phyloP scores from a whole-genome alignment of 2,113 vertebrate species.

The Phyllopteryx taeniolatus region DNA sequence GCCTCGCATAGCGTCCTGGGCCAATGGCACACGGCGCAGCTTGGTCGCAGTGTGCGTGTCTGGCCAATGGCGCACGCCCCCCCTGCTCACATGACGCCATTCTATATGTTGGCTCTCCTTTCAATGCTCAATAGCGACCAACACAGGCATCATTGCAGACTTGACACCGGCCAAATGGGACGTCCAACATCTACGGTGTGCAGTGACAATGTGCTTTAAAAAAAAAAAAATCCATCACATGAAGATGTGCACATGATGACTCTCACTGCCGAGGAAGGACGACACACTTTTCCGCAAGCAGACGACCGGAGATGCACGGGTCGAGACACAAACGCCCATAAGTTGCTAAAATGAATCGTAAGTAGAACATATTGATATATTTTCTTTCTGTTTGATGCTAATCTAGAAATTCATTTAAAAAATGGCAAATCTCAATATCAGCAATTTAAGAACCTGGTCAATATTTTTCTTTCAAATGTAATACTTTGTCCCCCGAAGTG shows the following conservation, averaged over 20 bases:
- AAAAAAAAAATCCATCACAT: not conserved
- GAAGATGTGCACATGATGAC: conserved; percentile 3
- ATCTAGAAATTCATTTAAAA: not conserved
- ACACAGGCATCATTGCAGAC: conserved; percentile 77
- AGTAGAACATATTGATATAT: conserved; percentile 40
- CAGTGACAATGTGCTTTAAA: conserved; percentile 5
- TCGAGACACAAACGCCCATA: conserved; percentile 61
- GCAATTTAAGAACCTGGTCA: not conserved
- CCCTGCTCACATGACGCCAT: conserved; percentile 82
- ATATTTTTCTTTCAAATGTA: conserved; percentile 7
- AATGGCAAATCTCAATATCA: not conserved
- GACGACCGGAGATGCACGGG: conserved; percentile 34
- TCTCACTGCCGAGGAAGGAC: conserved; percentile 16
- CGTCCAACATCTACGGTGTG: conserved; percentile 60
- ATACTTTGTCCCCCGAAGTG: conserved; percentile 10
- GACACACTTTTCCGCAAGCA: conserved; percentile 53
- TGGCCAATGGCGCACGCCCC: conserved; percentile 80
- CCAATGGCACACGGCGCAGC: conserved; percentile 81
- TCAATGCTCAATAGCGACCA: conserved; percentile 77
- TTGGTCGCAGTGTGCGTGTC: conserved; percentile 69
- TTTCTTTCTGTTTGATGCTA: not conserved
- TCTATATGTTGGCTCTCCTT: conserved; percentile 75
- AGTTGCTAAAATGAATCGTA: conserved; percentile 66
- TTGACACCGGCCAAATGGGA: conserved; percentile 74
- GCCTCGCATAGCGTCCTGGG: conserved; percentile 74